These are phyloP conservation scores for Pygoscelis antarcticus DNA, from an alignment of 2,113 vertebrate species.

Conservation along the genomic window DNA sequence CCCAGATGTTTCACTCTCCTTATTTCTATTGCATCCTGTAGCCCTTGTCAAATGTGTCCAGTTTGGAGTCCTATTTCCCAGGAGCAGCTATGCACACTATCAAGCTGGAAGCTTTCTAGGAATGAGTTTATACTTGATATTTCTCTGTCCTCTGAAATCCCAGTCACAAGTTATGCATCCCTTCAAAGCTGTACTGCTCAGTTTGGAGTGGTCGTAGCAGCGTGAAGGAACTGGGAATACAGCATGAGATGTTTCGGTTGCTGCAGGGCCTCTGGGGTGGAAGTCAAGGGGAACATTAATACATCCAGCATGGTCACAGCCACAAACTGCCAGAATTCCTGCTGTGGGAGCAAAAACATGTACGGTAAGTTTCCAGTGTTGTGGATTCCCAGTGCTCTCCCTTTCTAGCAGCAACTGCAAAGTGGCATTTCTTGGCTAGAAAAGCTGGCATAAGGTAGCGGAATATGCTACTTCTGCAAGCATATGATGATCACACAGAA, in stretches of 20 bases:
- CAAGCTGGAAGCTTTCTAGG: neutral
- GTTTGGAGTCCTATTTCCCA: neutral
- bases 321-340: neutral
- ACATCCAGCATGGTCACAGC: accelerated
- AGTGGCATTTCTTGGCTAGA: neutral
- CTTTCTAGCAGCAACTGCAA: neutral
- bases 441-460: neutral
- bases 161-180: neutral
- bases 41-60: neutral
- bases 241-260: neutral
- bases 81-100: accelerated
- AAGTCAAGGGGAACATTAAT: neutral
- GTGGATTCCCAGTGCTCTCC: neutral
- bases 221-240: neutral
- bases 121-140: neutral
- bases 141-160: neutral
- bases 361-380: neutral
- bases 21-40: neutral
- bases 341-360: neutral
- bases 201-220: neutral
- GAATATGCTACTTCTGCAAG: neutral
- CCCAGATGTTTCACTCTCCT: neutral
- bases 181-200: neutral
- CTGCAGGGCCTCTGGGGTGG: neutral
- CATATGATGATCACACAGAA: neutral